Evolutionary conservation across 2,888 invertebrate genomes (phyloP), one percentile per base, ranked within the genome.

Genomic region (Dugesia japonica): DNA sequence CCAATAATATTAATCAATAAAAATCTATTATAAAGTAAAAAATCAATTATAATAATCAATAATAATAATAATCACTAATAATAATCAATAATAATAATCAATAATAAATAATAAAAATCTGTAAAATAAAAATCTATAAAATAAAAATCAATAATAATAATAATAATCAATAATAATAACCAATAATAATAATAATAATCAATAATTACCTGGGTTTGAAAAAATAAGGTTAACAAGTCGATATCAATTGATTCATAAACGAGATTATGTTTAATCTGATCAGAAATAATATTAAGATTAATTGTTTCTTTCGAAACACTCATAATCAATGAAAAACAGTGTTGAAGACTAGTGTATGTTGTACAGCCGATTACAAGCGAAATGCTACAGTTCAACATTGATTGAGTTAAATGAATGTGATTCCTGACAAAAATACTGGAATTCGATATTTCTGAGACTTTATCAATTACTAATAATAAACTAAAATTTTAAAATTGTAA

Each of bases 191-290:
- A n/a, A n/a, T 31, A 31, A 31, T 13, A 31, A 31, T 31, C 13
- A 13, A 31, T 31, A 31, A 7, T 31, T 31, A 56, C 56, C 56
- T 56, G 56, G n/a, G 1, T 56, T 23, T 23, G n/a, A n/a, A 56
- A 56, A 23, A 56, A 56, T n/a, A n/a, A 56, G 1, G 56, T 56
- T n/a, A 56, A 7, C n/a, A 56, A 23, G 4, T 56, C 56, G 7
- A 56, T n/a, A 56, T 56, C 56, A 23, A 56, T 56, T 4, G 56
- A 56, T 56, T 56, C 56, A 56, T 56, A 56, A 56, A 56, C n/a
- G n/a, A 56, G n/a, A 9, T 56, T 7, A n/a, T 56, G 56, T n/a
- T n/a, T 56, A 4, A 56, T n/a, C 17, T 23, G 56, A 56, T 56
- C 56, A 4, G 56, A 56, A 56, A 56, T 23, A n/a, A 56, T 56